phyloP scores from a whole-genome alignment of 2,113 vertebrate species.

The Bos indicus region DNA sequence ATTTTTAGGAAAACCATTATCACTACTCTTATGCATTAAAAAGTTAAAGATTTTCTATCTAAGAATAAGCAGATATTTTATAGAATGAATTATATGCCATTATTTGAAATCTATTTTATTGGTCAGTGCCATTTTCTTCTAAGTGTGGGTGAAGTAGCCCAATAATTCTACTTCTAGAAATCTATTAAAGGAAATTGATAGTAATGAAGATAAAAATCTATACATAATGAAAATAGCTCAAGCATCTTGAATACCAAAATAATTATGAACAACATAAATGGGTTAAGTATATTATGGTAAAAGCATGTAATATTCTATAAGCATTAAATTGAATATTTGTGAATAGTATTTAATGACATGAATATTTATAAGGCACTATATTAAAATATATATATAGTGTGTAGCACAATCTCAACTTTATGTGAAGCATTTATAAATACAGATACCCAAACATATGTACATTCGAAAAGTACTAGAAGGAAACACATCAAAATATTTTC shows the following conservation, averaged over 20 bases:
- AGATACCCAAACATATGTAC: background rate
- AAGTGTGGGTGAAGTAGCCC: background rate
- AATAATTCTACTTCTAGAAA: background rate
- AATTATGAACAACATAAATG: background rate
- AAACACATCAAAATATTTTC: slow-evolving; percentile 9
- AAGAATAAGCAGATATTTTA: background rate
- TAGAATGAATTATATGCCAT: background rate
- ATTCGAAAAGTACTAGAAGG: background rate
- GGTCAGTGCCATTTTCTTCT: background rate
- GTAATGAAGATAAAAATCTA: background rate
- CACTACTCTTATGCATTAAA: background rate
- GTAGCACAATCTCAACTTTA: background rate
- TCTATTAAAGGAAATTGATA: background rate
- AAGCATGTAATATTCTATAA: background rate
- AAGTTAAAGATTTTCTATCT: background rate
- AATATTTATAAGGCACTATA: slow-evolving; percentile 8
- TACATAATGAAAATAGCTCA: background rate
- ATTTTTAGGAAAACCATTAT: background rate
- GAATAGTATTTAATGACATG: background rate
- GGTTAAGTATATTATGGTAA: background rate
- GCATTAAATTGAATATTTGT: background rate
- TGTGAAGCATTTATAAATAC: background rate
- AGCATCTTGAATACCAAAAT: background rate
- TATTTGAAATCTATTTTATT: background rate
- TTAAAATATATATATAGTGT: background rate